Evolutionary conservation across 92 coral and sea anemone genomes (phyloP), one percentile per base, ranked within the genome.

Genomic region (Actinostola sp.): DNA sequence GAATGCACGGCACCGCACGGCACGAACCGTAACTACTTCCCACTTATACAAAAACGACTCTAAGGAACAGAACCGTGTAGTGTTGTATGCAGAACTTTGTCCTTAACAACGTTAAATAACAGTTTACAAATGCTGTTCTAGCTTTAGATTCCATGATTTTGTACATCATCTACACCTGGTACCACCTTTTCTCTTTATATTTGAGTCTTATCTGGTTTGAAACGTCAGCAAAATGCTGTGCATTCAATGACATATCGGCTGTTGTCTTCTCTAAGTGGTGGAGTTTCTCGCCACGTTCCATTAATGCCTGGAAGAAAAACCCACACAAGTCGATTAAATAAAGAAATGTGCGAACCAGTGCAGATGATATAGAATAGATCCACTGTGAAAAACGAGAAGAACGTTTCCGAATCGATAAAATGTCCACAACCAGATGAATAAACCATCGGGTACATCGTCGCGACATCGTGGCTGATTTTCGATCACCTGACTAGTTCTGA

Each of bases 131-230:
- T n/a, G n/a, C n/a, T n/a, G 7, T 28, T 23, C n/a, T 42, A 24
- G n/a, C 25, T 59, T 8, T 0, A 0, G 21, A 23, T 63, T 63
- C 17, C 19, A 11, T 42, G 20, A 8, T 2, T 24, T 16, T 64
- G 5, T 23, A 24, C 42, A 16, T 16, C 16, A 28, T 8, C 67
- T 77, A 93, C 63, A 88, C 89, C 63, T 95, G 99, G 33, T 95
- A 95, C 99, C 99, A 95, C 54, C 88, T 95, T 66, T 95, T 95
- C 23, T 95, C 99, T 55, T 95, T 95, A 70, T 82, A 86, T 66
- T 92, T 91, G 45, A 85, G 90, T 19, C 84, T 77, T 46, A 95
- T 70, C 52, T 87, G 91, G 48, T 76, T 87, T 17, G 92, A 89
- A 10, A 82, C 89, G 21, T 87, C 91, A 16, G 95, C 77, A 60